Base-by-base conservation (phyloP, 2,888 invertebrate species). In the Brachylomia viminalis region DNA sequence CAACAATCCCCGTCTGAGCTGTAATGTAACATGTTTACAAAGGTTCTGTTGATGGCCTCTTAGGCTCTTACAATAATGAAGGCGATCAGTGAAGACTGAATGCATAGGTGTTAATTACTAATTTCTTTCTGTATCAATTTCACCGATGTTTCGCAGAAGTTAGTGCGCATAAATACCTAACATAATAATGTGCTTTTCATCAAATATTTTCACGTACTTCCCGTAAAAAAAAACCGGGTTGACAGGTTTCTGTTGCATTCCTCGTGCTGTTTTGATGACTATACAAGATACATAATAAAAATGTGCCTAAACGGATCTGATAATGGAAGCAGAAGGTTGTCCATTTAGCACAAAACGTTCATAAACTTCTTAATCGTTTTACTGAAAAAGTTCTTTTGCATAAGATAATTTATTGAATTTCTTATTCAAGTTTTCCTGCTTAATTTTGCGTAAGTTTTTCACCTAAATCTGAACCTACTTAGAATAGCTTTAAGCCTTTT, bases 401-500 rank as follows among this genome's bases (percentile, higher is more conserved):
- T 7, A 54, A n/a, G 54, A 67, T 38, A 56, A 56, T 67, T 67
- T 67, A 38, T 70, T 42, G 13, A 54, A 54, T 30, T 45, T 27
- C 20, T 72, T 72, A 54, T 54, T 54, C 20, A n/a, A 33, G 17
- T 52, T 52, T 65, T 45, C 27, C 27, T 66, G 13, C 23, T 73
- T 61, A 42, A 62, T 23, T 45, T 49, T 30, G 2, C 13, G 15
- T 27, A 68, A 59, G 15, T 30, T 65, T 42, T 62, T 67, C 56
- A 38, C 23, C 33, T 33, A 30, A 59, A 79, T 47, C 38, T 49
- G 56, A 66, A 52, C n/a, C 15, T 47, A 64, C 70, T 67, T 79
- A 42, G 47, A 58, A 73, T 81, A 64, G 38, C 49, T 66, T 27
- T 45, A 62, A 67, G 45, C 17, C 62, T 77, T 59, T 52, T 68